A percentile compares a stretch with the other conserved stretches of the same genome.
Conservation (phyloP, 1,140 invertebrate species). For the Aleiodes sp. region DNA sequence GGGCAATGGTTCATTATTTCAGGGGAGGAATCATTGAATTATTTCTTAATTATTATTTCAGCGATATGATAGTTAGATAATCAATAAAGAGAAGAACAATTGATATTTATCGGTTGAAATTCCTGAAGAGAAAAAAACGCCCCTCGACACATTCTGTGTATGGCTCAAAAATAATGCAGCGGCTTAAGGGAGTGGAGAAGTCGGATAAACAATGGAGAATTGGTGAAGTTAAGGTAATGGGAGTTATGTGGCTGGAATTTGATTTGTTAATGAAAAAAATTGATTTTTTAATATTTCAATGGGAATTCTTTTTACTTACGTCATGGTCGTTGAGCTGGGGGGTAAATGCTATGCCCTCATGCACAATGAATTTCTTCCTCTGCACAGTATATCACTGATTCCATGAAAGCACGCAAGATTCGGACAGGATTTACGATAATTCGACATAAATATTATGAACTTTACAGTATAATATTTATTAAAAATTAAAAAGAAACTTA, state of each 20-base stretch:
- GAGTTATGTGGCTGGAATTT: background rate
- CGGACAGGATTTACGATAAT: constrained; percentile 61
- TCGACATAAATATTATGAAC: constrained; percentile 60
- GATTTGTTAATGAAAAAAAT: background rate
- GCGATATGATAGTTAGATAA: too few species aligned
- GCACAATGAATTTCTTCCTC: constrained; percentile 57
- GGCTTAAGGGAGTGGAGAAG: background rate
- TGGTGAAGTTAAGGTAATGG: background rate
- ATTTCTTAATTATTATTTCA: too few species aligned
- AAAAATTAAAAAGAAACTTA: background rate
- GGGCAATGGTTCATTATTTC: too few species aligned
- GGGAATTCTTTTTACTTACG: constrained; percentile 53
- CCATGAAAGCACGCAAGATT: constrained; percentile 65
- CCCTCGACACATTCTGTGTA: too few species aligned
- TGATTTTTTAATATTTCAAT: too few species aligned
- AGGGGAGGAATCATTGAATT: too few species aligned
- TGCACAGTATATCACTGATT: constrained; percentile 61
- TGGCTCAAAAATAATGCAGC: background rate
- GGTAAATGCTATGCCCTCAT: constrained; percentile 63
- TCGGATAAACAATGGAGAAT: background rate
- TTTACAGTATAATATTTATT: background rate
- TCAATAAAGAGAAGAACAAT: too few species aligned
- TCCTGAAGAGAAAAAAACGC: too few species aligned
- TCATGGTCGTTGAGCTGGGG: constrained; percentile 61
- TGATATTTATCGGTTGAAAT: too few species aligned